Evolutionary conservation across 1,140 invertebrate species (phyloP).

Genomic region (Lordiphosa stackelbergi): DNA sequence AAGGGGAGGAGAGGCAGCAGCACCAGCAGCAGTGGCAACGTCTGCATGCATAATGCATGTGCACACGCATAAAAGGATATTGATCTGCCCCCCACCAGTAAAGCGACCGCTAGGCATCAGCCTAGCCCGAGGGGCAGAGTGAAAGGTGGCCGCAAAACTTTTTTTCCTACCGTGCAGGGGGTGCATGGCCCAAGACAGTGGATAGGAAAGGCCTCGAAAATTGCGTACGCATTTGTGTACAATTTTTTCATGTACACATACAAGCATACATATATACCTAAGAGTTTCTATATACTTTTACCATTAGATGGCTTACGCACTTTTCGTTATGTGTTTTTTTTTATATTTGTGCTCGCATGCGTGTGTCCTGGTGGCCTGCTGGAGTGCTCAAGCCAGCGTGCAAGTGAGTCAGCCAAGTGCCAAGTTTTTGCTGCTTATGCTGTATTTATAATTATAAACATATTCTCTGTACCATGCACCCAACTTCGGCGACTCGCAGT

Average conservation of each 20-base stretch:
- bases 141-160: slow-evolving; percentile 54
- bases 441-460: slow-evolving; percentile 59
- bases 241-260: slow-evolving; percentile 31
- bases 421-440: slow-evolving; percentile 43
- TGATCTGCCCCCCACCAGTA: slow-evolving; percentile 68
- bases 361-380: slow-evolving; percentile 43
- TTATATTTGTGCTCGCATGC: slow-evolving; percentile 62
- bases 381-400: neutral
- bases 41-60: slow-evolving; percentile 51
- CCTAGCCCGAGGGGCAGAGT: slow-evolving; percentile 5
- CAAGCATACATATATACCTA: neutral
- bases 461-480: slow-evolving; percentile 33
- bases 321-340: slow-evolving; percentile 55
- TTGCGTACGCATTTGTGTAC: slow-evolving; percentile 51
- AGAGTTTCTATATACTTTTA: slow-evolving; percentile 26
- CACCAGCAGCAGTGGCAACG: slow-evolving; percentile 18
- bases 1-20: slow-evolving; percentile 2
- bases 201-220: slow-evolving; percentile 57
- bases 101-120: slow-evolving; percentile 57
- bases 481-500: slow-evolving; percentile 38
- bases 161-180: slow-evolving; percentile 30
- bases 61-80: slow-evolving; percentile 72
- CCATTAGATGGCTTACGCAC: slow-evolving; percentile 61
- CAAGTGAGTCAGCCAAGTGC: slow-evolving; percentile 13
- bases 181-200: slow-evolving; percentile 50